These are phyloP conservation scores for Ophion slaviceki DNA, from an alignment of 2,888 invertebrate species.

Conservation along the genomic window DNA sequence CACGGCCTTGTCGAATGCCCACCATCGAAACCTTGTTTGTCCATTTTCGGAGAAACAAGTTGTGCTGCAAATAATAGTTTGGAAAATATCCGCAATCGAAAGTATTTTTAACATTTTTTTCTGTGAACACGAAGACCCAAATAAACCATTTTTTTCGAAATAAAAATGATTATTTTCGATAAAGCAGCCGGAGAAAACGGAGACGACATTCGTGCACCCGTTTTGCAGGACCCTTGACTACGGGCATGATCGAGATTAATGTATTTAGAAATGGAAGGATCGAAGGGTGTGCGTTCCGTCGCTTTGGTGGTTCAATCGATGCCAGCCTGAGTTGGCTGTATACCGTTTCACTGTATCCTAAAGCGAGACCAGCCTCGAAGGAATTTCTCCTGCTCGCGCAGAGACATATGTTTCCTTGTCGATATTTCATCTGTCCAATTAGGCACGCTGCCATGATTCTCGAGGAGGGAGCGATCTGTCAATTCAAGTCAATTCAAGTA, in stretches of 20 bases:
- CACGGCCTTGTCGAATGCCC: no score
- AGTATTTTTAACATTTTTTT: no score
- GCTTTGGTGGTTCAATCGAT: constrained; percentile 15
- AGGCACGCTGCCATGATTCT: background rate
- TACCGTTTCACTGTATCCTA: constrained; percentile 11
- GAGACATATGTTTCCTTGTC: constrained; percentile 28
- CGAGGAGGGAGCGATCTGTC: background rate
- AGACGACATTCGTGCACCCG: no score
- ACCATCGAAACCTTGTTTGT: no score
- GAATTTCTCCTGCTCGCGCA: background rate
- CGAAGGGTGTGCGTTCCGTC: constrained; percentile 1
- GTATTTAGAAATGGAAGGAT: background rate
- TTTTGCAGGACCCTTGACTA: no score
- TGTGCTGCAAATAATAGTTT: no score
- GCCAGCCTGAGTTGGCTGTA: background rate
- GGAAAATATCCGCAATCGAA: no score
- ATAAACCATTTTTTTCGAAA: background rate
- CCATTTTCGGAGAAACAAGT: no score
- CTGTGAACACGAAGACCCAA: no score
- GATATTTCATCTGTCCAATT: constrained; percentile 32
- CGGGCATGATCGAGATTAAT: background rate
- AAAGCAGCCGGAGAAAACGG: no score
- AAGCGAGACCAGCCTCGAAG: background rate
- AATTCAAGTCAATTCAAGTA: background rate
- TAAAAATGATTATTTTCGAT: background rate